Percentiles rank a stretch among this genome's conserved stretches.
Evolutionary conservation across 2,888 invertebrate genomes (phyloP).

Genomic region (Xylota sylvarum): DNA sequence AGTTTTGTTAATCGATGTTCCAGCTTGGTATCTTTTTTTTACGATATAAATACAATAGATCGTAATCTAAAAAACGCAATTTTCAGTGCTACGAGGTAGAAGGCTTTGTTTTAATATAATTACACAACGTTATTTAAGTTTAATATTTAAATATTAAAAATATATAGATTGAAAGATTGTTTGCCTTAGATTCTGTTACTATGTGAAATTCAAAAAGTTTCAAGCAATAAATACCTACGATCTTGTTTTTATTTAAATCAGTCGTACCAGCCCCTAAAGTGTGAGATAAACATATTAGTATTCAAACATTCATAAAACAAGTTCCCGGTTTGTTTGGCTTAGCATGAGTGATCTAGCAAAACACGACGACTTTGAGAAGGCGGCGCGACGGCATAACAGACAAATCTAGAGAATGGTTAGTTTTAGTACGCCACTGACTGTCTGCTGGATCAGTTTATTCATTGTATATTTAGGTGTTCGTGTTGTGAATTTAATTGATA

Average conservation of each 20-base stretch:
- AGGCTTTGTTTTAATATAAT: too few relatives aligned
- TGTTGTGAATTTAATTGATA: conserved; percentile 11
- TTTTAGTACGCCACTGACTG: conserved; percentile 49
- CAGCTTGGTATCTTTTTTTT: too few relatives aligned
- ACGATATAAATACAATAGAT: too few relatives aligned
- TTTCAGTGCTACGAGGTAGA: too few relatives aligned
- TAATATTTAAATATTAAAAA: too few relatives aligned
- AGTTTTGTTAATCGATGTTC: too few relatives aligned
- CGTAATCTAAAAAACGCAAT: too few relatives aligned
- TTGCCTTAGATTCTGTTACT: conserved; percentile 9
- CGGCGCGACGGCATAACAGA: neutral
- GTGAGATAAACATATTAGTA: conserved; percentile 12
- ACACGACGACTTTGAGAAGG: conserved; percentile 12
- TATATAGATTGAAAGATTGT: too few relatives aligned
- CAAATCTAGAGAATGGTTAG: conserved; percentile 6
- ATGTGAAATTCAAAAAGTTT: neutral
- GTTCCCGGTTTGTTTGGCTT: conserved; percentile 15
- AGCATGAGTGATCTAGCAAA: conserved; percentile 15
- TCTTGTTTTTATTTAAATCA: neutral
- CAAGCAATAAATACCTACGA: neutral
- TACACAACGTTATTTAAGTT: too few relatives aligned
- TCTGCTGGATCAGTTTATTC: conserved; percentile 44
- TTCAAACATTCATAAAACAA: conserved; percentile 27
- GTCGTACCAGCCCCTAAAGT: neutral
- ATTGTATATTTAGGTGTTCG: conserved; percentile 1